Base-by-base conservation (phyloP, 2,797 vertebrate species). In the Gastrophryne carolinensis region DNA sequence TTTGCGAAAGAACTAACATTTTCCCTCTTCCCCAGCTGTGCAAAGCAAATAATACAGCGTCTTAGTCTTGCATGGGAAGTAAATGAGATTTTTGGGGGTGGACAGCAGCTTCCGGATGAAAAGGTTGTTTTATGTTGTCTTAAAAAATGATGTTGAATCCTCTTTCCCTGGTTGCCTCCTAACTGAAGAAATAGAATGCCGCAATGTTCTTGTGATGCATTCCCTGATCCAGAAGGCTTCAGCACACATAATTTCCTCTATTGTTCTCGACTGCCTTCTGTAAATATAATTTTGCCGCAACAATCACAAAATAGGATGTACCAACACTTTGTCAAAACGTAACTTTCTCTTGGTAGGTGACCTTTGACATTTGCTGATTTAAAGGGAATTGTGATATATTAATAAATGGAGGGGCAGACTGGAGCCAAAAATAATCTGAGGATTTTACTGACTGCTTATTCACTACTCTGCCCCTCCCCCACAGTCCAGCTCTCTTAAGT, bases 21-120 rank as follows among this genome's bases (percentile, higher is more conserved):
- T 27, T 11, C 32, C 37, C n/a, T 35, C 13, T 80, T 77, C 44
- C 69, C 66, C 60, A 78, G 73, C 60, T 76, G 44, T 52, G 63
- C 6, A 73, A 78, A 84, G 83, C 30, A 84, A 83, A 84, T 70
- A 80, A 72, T 54, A 72, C 11, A 86, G 74, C 58, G 64, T 19
- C n/a, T 84, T 85, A 64, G 58, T 84, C 82, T 80, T 78, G 65
- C 72, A 75, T n/a, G 80, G 69, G 76, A 80, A 86, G 56, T 62
- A 84, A 82, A 83, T 80, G 73, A 80, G 52, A 80, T 86, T 81
- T 82, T 87, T 81, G 68, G 77, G 34, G 80, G 68, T 65, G 66
- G 79, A 72, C 73, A 82, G 83, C 56, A 73, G 49, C 29, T 57
- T 81, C 82, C 77, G 79, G 82, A 83, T 17, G 81, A 81, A 81